Evolutionary conservation across 2,888 invertebrate genomes (phyloP).

Genomic region (Macaria notata): DNA sequence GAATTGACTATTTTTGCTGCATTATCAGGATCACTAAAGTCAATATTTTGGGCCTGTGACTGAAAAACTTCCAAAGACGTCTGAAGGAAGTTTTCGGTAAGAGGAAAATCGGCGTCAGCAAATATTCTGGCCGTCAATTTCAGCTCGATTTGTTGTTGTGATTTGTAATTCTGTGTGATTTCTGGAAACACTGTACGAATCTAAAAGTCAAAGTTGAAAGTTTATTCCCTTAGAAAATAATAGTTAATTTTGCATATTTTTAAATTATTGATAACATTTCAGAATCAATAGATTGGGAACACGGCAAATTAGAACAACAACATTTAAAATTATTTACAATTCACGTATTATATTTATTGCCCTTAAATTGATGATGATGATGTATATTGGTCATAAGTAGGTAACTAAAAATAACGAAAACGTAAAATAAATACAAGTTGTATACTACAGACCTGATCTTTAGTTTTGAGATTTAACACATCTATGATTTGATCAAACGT

Average conservation of each 20-base stretch:
- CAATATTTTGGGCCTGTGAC: constrained; percentile 37
- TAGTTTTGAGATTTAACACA: constrained; percentile 1
- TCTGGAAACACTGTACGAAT: neutral
- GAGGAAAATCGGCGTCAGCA: neutral
- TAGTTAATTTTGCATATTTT: no score
- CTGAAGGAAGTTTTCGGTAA: neutral
- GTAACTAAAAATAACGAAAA: no score
- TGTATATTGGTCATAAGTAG: no score
- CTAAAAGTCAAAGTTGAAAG: neutral
- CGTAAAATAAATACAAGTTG: no score
- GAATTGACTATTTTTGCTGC: constrained; percentile 46
- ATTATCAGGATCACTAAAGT: constrained; percentile 36
- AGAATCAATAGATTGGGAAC: no score
- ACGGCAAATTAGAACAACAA: no score
- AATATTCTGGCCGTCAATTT: constrained; percentile 4
- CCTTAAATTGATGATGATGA: no score
- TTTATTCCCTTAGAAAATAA: no score
- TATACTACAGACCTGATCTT: neutral
- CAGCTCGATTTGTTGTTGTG: constrained; percentile 1
- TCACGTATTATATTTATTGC: no score
- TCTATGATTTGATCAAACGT: constrained; percentile 4
- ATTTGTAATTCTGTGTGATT: neutral
- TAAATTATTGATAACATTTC: no score
- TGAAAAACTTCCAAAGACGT: constrained; percentile 29
- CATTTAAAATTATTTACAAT: no score